Base-by-base conservation (phyloP, 2,888 invertebrate species). In the Pilophorus perplexus region DNA sequence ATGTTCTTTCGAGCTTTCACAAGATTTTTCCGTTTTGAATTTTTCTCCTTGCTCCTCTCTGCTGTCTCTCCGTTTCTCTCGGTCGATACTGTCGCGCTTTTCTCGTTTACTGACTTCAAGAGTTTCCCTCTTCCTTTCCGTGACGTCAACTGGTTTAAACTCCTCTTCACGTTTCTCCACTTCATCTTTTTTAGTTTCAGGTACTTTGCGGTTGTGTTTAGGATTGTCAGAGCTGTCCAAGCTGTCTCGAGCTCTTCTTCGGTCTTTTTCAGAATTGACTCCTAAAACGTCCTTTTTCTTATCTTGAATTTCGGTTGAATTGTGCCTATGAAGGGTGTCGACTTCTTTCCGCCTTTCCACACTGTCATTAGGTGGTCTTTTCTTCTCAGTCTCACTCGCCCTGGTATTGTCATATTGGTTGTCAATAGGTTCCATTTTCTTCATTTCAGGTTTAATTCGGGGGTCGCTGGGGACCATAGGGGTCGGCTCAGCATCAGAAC, bases 81-180 rank as follows among this genome's bases (percentile, higher is more conserved):
- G 67, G 16, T 69, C 59, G 6, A 52, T 18, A 23, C 62, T 64
- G 10, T 67, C 67, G 12, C 62, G 54, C 60, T 68, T 68, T 12
- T 33, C 33, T 33, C 33, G 33, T 33, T 46, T 46, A 18, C 27
- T 59, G 12, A 27, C 38, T 28, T 44, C 64, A 20, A 54, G 67
- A 64, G 46, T 48, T 37, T 75, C 76, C 28, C 77, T 76, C 68
- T 69, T 77, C 75, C 73, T 81, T 80, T 73, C 78, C 77, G 64
- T 74, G 69, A 72, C 77, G 77, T 78, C 48, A 20, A 33, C 25
- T 18, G 38, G 25, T 33, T 28, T 67, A 6, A 48, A 59, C 8
- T 70, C 70, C 23, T 66, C 67, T 3, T 68, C 76, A 74, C 73
- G 75, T 72, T 77, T 77, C 72, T 73, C 42, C 75, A 74, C 67